Conservation (phyloP, 2,113 vertebrate species). For the Smithornis capensis region DNA sequence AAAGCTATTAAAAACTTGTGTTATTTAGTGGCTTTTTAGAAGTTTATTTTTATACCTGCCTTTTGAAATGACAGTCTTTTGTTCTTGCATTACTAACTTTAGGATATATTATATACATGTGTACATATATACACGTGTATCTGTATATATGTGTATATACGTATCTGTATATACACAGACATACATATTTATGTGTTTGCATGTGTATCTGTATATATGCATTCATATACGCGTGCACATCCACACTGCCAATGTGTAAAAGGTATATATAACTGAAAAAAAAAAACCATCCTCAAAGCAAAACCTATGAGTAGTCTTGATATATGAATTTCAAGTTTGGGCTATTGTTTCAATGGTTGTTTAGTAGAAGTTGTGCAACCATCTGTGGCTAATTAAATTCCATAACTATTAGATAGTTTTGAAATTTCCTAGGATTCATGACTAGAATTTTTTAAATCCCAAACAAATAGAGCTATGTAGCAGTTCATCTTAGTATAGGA, state of each 20-base stretch:
- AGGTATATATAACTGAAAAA: not conserved
- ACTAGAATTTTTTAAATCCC: not conserved
- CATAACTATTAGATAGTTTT: not conserved
- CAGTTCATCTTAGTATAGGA: not conserved
- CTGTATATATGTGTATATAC: too few species aligned
- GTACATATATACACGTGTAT: too few species aligned
- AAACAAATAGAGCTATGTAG: not conserved
- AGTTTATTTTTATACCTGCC: not conserved
- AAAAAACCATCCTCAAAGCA: not conserved
- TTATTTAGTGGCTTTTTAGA: slow-evolving; percentile 19
- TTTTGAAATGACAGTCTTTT: not conserved
- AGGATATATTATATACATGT: not conserved
- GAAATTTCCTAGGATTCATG: not conserved
- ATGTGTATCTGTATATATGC: not conserved
- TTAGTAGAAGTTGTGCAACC: not conserved
- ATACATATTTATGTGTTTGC: too few species aligned
- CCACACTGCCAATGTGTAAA: not conserved
- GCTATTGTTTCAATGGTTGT: not conserved
- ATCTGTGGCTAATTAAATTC: not conserved
- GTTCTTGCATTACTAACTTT: not conserved
- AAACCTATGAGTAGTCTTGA: not conserved
- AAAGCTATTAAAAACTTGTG: not conserved
- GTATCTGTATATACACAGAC: too few species aligned
- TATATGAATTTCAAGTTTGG: not conserved
- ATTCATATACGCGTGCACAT: not conserved